Evolutionary conservation across 2,888 invertebrate species (phyloP).

Genomic region (Mongoloraphidia duomilia): DNA sequence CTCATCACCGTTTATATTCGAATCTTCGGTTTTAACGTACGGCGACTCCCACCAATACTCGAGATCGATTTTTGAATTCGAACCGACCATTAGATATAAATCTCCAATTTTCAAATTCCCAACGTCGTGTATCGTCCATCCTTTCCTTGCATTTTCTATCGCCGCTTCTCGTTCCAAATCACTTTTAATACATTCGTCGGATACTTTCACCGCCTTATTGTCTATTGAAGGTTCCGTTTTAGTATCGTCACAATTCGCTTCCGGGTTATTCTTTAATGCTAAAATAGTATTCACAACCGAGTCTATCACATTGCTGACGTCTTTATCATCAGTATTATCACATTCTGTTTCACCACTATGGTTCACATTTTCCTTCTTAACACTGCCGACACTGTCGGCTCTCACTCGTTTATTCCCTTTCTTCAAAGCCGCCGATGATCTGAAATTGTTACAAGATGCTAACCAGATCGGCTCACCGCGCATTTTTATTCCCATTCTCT

Average conservation of each 20-base stretch:
- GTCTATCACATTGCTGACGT: conserved; percentile 19
- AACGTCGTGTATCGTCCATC: conserved; percentile 67
- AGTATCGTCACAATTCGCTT: conserved; percentile 36
- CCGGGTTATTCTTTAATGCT: conserved; percentile 27
- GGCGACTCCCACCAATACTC: conserved; percentile 65
- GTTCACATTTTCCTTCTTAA: conserved; percentile 2
- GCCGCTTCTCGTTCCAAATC: conserved; percentile 1
- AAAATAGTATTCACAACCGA: conserved; percentile 25
- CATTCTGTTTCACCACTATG: background rate
- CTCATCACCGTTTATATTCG: conserved; percentile 5
- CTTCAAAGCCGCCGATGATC: conserved; percentile 19
- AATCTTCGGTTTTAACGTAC: conserved; percentile 1
- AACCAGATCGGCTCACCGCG: conserved; percentile 33
- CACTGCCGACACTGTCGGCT: conserved; percentile 24
- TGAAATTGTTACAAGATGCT: conserved; percentile 21
- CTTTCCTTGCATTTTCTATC: conserved; percentile 33
- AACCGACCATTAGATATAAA: conserved; percentile 73
- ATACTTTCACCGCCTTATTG: background rate
- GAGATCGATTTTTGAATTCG: conserved; percentile 55
- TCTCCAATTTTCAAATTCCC: conserved; percentile 78
- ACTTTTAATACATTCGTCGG: background rate
- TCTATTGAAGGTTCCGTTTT: conserved; percentile 35
- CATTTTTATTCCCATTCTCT: conserved; percentile 45
- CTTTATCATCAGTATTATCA: background rate
- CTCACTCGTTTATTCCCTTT: conserved; percentile 26